phyloP scores from a whole-genome alignment of 2,797 vertebrate species.

The Acestrorhynchus altus region DNA sequence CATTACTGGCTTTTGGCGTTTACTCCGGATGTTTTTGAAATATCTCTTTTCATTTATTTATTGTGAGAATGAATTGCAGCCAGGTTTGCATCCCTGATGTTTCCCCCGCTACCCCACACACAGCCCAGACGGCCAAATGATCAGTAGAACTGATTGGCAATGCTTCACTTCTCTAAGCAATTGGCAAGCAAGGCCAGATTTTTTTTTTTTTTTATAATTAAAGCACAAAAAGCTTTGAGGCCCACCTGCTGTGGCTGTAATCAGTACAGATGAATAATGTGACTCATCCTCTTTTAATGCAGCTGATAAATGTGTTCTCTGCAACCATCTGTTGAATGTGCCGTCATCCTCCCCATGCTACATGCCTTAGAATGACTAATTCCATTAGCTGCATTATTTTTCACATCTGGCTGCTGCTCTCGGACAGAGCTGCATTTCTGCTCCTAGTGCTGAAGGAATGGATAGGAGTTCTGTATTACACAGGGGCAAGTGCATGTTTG shows the following conservation, averaged over 20 bases:
- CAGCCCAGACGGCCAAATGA: constrained; percentile 15
- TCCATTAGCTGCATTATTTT: constrained; percentile 13
- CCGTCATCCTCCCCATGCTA: neutral
- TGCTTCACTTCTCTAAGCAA: constrained; percentile 44
- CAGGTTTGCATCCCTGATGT: constrained; percentile 7
- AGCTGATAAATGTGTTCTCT: constrained; percentile 28
- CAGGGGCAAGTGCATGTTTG: no score
- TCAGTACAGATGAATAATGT: constrained; percentile 43
- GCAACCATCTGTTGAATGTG: constrained; percentile 35
- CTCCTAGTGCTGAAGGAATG: neutral
- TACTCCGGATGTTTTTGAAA: neutral
- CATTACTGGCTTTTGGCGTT: neutral
- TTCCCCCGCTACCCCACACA: constrained; percentile 8
- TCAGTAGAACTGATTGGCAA: constrained; percentile 35
- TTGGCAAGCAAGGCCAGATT: constrained; percentile 36
- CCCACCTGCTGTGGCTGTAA: constrained; percentile 48
- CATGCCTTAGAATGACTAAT: constrained; percentile 22
- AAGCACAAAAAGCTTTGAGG: constrained; percentile 41
- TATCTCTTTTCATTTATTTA: neutral
- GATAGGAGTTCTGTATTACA: no score
- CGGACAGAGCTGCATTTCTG: neutral
- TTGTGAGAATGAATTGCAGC: neutral
- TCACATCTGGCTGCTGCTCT: constrained; percentile 22
- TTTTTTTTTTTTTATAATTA: constrained; percentile 39
- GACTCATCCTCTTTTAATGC: constrained; percentile 31